Base-by-base conservation (phyloP, 2,888 invertebrate species). In the Steinernema scapterisci region DNA sequence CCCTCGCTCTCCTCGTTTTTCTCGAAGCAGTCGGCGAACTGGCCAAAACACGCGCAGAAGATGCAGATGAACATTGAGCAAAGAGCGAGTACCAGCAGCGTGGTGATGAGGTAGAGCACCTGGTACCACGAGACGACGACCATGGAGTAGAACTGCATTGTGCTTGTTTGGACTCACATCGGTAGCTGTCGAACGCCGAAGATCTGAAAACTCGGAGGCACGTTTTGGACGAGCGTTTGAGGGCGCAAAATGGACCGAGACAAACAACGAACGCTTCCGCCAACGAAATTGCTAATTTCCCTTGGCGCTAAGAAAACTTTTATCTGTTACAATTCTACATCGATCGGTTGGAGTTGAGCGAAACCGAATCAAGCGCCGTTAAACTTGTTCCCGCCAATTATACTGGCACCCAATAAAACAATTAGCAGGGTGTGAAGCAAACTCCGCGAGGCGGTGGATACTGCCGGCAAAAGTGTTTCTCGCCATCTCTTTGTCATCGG, bases 71-170 rank as follows among this genome's bases (percentile, higher is more conserved):
- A 63, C 63, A 63, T 63, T 5, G 63, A 63, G 63, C 63, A 63
- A 13, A 63, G 63, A 2, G 63, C 63, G 25, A 63, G 63, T 13
- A 63, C 63, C 31, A 63, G 31, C 31, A 63, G 63, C 63, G 63
- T 63, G 63, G 63, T 63, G 63, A 63, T 63, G 63, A 63, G 63
- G 63, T 63, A 63, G 63, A 63, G 63, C 63, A 25, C 63, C 63
- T 63, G 63, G 63, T 63, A 63, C 63, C 63, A 63, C 63, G 63
- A 63, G 16, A 63, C 63, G 13, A 63, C 63, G 27, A 63, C 63
- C 52, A 52, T 52, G 7, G 63, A 63, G n/a, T 63, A 63, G 38
- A 63, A 63, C 63, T 63, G 63, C 63, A 63, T 63, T 6, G 21
- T 23, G 5, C 48, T 38, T 31, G 63, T 3, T 31, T 16, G 38